Percentiles rank a stretch among this genome's conserved stretches.
These are phyloP conservation scores for Varroa destructor DNA, from an alignment of 1,140 invertebrate species.

Conservation along the genomic window DNA sequence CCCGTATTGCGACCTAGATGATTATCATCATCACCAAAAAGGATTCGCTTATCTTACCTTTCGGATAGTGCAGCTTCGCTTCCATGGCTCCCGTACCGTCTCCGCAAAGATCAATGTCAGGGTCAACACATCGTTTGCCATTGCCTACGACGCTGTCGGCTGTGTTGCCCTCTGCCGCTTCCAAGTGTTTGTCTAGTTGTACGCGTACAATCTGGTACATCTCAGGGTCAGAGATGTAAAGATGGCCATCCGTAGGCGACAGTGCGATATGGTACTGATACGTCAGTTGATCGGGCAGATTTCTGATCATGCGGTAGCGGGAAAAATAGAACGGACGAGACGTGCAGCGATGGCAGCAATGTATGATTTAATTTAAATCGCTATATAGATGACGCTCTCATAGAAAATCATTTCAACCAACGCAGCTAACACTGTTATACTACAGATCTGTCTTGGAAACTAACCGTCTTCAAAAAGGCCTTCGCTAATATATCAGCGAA, in stretches of 20 bases:
- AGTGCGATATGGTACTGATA: constrained; percentile 90
- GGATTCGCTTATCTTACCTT: constrained; percentile 47
- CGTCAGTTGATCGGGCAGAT: constrained; percentile 57
- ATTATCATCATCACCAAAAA: no score
- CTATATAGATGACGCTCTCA: background rate
- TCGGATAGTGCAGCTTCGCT: constrained; percentile 85
- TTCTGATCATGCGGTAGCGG: background rate
- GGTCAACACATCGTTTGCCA: constrained; percentile 81
- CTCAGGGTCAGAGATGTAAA: constrained; percentile 88
- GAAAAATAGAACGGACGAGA: constrained; percentile 27
- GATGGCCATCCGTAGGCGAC: constrained; percentile 75
- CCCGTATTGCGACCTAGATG: no score
- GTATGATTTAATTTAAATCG: constrained; percentile 21
- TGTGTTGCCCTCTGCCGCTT: constrained; percentile 34
- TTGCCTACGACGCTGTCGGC: constrained; percentile 51
- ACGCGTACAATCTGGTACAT: constrained; percentile 83
- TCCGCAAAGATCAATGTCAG: constrained; percentile 87
- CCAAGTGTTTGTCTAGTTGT: constrained; percentile 41
- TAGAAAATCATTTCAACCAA: background rate
- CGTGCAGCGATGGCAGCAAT: constrained; percentile 3
- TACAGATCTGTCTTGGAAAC: no score
- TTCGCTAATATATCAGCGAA: no score
- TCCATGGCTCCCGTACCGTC: constrained; percentile 78
- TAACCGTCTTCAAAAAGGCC: no score
- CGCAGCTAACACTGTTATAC: no score